Base-by-base conservation (phyloP, 2,888 invertebrate species). In the Pasiphila rectangulata region DNA sequence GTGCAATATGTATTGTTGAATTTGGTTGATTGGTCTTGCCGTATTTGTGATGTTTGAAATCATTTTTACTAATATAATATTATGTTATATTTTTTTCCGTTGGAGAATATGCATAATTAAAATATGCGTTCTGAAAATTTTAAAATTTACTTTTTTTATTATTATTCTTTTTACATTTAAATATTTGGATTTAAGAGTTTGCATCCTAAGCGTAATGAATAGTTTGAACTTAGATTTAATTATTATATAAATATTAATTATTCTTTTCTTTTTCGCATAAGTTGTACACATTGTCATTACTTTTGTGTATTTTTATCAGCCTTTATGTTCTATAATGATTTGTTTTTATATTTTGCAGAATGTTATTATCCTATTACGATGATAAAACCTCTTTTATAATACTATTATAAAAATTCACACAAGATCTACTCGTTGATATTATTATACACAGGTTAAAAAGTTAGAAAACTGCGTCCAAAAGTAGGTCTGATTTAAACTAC, bases 1-100 rank as follows among this genome's bases (percentile, higher is more conserved):
- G 85, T 85, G 84, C 84, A 84, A 84, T 85, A n/a, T n/a, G n/a
- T n/a, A 85, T 79, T 64, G 45, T 55, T 57, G 49, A 58, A 57
- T 63, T 56, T 62, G 58, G 52, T 57, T 59, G 47, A 52, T 51
- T 42, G 59, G 62, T 79, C 81, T 83, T 84, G 83, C 81, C 78
- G 56, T 50, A 51, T 30, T 60, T 72, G 75, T 79, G 78, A 79
- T 75, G 57, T 32, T 32, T 30, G 6, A 25, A 25, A 25, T 4
- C 4, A 12, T 24, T 13, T 27, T 12, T 25, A 9, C 10, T 25
- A 6, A 25, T 12, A 12, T 4, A 2, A 2, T 7, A n/a, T n/a
- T n/a, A 21, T 7, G 24, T 4, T 24, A 12, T 30, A 4, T 1
- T 4, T 30, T 16, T 15, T 16, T 17, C 15, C 4, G 16, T 17